These are phyloP conservation scores for Caenorhabditis drosophilae DNA, from an alignment of 2,888 invertebrate species.

Conservation along the genomic window DNA sequence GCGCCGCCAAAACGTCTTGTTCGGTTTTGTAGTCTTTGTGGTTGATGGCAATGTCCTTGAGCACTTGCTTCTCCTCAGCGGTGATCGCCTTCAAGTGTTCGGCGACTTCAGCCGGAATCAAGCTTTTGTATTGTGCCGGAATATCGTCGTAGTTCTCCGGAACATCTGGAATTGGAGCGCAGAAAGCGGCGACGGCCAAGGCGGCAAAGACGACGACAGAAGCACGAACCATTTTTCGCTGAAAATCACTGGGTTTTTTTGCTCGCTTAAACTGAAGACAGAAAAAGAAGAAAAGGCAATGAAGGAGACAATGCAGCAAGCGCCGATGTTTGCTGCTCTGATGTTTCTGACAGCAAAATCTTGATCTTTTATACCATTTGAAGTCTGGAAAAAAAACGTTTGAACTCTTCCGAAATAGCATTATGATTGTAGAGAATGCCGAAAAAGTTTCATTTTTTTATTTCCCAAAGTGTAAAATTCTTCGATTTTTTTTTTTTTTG, in stretches of 20 bases:
- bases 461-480: too few species aligned
- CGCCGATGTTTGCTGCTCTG: background rate
- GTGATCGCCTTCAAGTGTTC: constrained; percentile 64
- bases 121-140: constrained; percentile 61
- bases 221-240: constrained; percentile 43
- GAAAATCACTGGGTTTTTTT: constrained; percentile 8
- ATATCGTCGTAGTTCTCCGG: constrained; percentile 56
- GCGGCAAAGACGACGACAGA: constrained; percentile 40
- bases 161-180: constrained; percentile 51
- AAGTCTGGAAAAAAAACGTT: constrained; percentile 10
- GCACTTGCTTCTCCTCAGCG: constrained; percentile 58
- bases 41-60: constrained; percentile 62
- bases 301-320: background rate
- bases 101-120: constrained; percentile 65
- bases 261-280: background rate
- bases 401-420: constrained; percentile 5
- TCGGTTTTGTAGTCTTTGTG: constrained; percentile 52
- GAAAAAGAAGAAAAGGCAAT: background rate
- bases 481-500: too few species aligned
- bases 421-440: too few species aligned
- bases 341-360: too few species aligned
- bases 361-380: too few species aligned
- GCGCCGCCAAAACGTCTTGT: constrained; percentile 53
- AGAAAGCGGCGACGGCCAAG: constrained; percentile 42
- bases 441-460: too few species aligned